Conservation (phyloP, 1,140 invertebrate species). For the Melitaea cinxia region DNA sequence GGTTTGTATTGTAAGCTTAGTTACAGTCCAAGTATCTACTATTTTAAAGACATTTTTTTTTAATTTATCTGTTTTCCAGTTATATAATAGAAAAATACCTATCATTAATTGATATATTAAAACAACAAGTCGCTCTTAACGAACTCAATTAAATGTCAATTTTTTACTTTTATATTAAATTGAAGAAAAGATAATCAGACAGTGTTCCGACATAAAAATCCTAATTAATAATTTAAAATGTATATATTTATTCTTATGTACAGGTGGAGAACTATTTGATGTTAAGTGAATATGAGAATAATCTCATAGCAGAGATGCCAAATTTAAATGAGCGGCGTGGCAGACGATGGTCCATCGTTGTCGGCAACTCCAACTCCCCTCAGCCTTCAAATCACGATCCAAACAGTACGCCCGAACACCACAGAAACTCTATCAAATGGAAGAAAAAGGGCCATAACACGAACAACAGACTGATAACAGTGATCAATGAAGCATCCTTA, state of each 20-base stretch:
- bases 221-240: background rate
- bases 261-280: slow-evolving; percentile 91
- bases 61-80: too few relatives aligned
- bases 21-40: too few relatives aligned
- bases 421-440: slow-evolving; percentile 72
- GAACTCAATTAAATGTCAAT: too few relatives aligned
- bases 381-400: slow-evolving; percentile 51
- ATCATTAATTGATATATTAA: too few relatives aligned
- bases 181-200: too few relatives aligned
- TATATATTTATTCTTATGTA: background rate
- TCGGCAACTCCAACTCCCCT: slow-evolving; percentile 60
- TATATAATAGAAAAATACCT: too few relatives aligned
- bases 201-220: too few relatives aligned
- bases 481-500: slow-evolving; percentile 87
- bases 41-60: too few relatives aligned
- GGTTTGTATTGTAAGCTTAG: too few relatives aligned
- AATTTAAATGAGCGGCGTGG: slow-evolving; percentile 86
- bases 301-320: slow-evolving; percentile 90
- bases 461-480: slow-evolving; percentile 86
- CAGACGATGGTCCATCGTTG: slow-evolving; percentile 86
- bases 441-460: slow-evolving; percentile 80
- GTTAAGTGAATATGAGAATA: slow-evolving; percentile 94
- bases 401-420: slow-evolving; percentile 52
- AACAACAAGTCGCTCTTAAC: too few relatives aligned
- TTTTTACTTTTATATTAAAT: too few relatives aligned